Base-by-base conservation (phyloP, 2,797 vertebrate genomes). In the Poecilia picta region DNA sequence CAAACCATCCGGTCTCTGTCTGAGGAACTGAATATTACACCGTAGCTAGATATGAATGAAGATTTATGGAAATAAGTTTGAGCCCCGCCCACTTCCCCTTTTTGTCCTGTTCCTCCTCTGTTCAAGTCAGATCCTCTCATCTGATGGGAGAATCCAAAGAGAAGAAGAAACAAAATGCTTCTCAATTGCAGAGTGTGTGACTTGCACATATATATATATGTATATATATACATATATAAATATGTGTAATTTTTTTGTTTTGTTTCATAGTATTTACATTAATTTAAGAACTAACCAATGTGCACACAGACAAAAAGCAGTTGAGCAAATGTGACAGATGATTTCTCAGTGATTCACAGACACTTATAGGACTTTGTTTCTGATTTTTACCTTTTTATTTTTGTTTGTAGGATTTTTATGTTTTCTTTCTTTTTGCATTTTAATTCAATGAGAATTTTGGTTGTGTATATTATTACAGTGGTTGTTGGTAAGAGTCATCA, bases 241-340 rank as follows among this genome's bases (percentile, higher is more conserved):
- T n/a, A n/a, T n/a, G n/a, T n/a, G n/a, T n/a, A n/a, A n/a, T n/a
- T 4, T 46, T 46, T 46, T 8, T 15, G 28, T 25, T 74, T 93
- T 94, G 84, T 93, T 90, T 89, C 95, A 96, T 97, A 96, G 97
- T 98, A 96, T 97, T 97, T 97, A 96, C 97, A 95, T 97, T 97
- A 97, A 97, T 97, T 97, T 98, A 99, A 94, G 71, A 85, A 96
- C 96, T 97, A 97, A 97, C 96, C 92, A 94, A 85, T 86, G 90
- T 95, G 94, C 79, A 87, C 83, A 86, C 78, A 88, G 81, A 83
- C 77, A 55, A n/a, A 81, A 95, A 92, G 77, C 90, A 83, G 92
- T 87, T 92, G 92, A 86, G 86, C 83, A 81, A 33, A 85, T 74
- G 81, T 92, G 86, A 90, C 46, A 59, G 82, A 85, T 85, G 87